Evolutionary conservation across 1,140 invertebrate genomes (phyloP).

Genomic region (Homarus americanus): DNA sequence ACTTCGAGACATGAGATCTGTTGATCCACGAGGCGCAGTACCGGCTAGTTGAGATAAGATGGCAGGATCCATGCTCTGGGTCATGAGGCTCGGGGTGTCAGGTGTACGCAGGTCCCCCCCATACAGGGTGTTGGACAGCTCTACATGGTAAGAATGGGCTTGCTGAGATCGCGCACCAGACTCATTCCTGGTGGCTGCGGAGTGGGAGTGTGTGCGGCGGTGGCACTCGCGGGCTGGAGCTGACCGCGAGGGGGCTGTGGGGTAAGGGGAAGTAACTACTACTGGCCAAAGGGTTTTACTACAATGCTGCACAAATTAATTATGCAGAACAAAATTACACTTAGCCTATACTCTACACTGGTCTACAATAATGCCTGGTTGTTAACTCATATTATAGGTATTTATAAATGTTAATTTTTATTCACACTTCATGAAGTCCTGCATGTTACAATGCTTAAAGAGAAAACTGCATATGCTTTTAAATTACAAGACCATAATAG

Average conservation of each 20-base stretch:
- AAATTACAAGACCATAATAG: neutral
- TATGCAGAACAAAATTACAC: neutral
- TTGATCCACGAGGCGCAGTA: neutral
- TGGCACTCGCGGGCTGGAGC: slow-evolving; percentile 63
- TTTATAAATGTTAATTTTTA: neutral
- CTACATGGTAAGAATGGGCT: slow-evolving; percentile 74
- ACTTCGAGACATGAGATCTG: slow-evolving; percentile 66
- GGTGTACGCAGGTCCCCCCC: slow-evolving; percentile 74
- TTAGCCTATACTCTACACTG: neutral
- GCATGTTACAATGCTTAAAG: neutral
- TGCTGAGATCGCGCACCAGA: slow-evolving; percentile 22
- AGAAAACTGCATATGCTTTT: neutral
- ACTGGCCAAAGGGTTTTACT: slow-evolving; percentile 26
- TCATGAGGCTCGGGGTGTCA: slow-evolving; percentile 80
- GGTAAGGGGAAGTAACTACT: slow-evolving; percentile 45
- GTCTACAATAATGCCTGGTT: slow-evolving; percentile 1
- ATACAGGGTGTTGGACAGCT: slow-evolving; percentile 75
- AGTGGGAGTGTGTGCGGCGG: slow-evolving; percentile 70
- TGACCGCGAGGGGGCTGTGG: slow-evolving; percentile 60
- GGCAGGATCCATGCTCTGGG: slow-evolving; percentile 83
- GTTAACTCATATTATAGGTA: neutral
- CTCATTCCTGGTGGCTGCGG: slow-evolving; percentile 38
- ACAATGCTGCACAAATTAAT: neutral
- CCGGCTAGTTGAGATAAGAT: slow-evolving; percentile 74
- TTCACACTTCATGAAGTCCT: neutral